Evolutionary conservation across 2,797 vertebrate species (phyloP).

Genomic region (Enteromius trimaculatus): DNA sequence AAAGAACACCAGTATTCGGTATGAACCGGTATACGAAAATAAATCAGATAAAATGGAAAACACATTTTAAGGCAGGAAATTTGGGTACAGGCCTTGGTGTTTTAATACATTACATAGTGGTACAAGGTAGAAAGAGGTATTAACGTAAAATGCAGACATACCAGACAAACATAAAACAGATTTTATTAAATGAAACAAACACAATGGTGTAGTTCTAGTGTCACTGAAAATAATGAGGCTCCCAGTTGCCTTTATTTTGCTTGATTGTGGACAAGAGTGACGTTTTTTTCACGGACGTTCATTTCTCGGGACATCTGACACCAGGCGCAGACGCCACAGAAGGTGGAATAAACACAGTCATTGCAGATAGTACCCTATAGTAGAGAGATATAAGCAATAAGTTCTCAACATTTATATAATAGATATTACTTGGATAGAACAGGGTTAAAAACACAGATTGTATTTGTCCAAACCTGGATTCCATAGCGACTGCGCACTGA

Average conservation of each 20-base stretch:
- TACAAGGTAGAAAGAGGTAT: neutral
- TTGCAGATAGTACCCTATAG: slow-evolving; percentile 70
- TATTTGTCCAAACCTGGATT: slow-evolving; percentile 64
- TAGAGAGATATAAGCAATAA: neutral
- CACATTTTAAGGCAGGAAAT: neutral
- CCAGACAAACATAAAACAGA: neutral
- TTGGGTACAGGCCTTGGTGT: neutral
- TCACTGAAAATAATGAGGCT: neutral
- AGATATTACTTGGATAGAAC: neutral
- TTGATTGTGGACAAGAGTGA: slow-evolving; percentile 49
- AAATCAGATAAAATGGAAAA: no score
- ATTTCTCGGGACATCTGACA: slow-evolving; percentile 76
- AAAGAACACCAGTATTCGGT: no score
- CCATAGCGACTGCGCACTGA: slow-evolving; percentile 66
- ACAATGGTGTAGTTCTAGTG: neutral
- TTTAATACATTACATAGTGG: neutral
- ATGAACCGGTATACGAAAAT: no score
- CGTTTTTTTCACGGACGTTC: slow-evolving; percentile 46
- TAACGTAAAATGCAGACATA: neutral
- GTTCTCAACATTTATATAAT: neutral
- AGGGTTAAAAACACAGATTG: neutral
- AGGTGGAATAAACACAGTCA: slow-evolving; percentile 66
- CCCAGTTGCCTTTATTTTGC: slow-evolving; percentile 15
- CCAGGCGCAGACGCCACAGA: slow-evolving; percentile 72
- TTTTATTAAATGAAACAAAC: slow-evolving; percentile 4